Evolutionary conservation across 2,113 vertebrate genomes (phyloP).

Genomic region (Taxidea taxus): DNA sequence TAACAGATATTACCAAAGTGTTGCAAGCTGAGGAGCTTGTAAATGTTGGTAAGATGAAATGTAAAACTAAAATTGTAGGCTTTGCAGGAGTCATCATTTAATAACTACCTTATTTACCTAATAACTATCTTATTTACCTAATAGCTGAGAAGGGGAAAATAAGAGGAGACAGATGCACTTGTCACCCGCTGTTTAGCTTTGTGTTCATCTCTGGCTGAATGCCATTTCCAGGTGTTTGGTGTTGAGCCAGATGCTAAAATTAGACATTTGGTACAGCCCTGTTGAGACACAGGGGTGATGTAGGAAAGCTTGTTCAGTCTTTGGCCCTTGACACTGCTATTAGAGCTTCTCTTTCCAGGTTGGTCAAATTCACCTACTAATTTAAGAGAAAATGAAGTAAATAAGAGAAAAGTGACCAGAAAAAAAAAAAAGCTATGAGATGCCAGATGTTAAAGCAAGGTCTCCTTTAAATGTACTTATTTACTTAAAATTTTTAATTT

Average conservation of each 20-base stretch:
- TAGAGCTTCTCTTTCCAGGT: constrained; percentile 34
- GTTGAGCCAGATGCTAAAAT: constrained; percentile 73
- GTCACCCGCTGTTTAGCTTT: constrained; percentile 69
- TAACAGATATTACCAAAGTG: constrained; percentile 50
- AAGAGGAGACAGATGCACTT: constrained; percentile 64
- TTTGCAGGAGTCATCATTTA: constrained; percentile 73
- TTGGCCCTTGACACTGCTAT: constrained; percentile 47
- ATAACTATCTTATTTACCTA: constrained; percentile 74
- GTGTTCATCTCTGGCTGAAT: constrained; percentile 56
- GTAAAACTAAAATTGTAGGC: constrained; percentile 67
- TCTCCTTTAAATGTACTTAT: background rate
- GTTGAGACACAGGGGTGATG: constrained; percentile 30
- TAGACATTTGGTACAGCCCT: constrained; percentile 41
- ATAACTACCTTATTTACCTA: constrained; percentile 78
- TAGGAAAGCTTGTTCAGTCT: background rate
- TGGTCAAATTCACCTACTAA: constrained; percentile 51
- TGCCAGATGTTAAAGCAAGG: background rate
- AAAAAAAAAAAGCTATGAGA: background rate
- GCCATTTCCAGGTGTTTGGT: constrained; percentile 76
- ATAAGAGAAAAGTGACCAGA: background rate
- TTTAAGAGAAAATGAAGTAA: constrained; percentile 56
- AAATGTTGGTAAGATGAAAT: constrained; percentile 36
- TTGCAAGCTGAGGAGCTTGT: constrained; percentile 23
- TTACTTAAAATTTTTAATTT: background rate
- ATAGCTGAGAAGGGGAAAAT: constrained; percentile 63